phyloP scores from a whole-genome alignment of 2,113 vertebrate genomes.

The Chaenogobius annularis region DNA sequence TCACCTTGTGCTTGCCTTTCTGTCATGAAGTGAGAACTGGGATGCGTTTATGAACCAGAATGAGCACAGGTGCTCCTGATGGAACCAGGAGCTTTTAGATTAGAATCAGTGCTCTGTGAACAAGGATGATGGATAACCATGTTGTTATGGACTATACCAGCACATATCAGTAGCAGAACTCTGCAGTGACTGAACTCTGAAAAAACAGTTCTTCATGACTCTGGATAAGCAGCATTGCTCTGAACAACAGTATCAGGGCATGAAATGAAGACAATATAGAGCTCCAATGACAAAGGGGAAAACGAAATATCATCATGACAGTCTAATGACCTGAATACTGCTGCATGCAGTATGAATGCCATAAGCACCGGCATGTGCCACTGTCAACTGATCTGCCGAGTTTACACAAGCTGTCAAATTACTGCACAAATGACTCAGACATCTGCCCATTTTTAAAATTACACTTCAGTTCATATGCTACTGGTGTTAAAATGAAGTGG shows the following conservation, averaged over 20 bases:
- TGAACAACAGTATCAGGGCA: background rate
- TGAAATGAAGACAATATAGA: background rate
- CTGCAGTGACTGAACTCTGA: background rate
- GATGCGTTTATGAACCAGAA: too few species aligned
- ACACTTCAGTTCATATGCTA: slow-evolving; percentile 8
- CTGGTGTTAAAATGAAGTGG: background rate
- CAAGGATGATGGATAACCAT: background rate
- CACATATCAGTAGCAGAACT: background rate
- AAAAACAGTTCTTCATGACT: background rate
- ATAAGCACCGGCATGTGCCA: background rate
- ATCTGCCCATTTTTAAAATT: slow-evolving; percentile 5
- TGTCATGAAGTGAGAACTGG: background rate
- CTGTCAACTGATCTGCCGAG: slow-evolving; percentile 3
- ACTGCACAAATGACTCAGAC: slow-evolving; percentile 11
- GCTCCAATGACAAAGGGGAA: background rate
- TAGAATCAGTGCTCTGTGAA: background rate
- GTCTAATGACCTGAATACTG: background rate
- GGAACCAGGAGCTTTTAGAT: background rate
- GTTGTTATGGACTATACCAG: background rate
- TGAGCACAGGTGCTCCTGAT: too few species aligned
- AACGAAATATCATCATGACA: background rate
- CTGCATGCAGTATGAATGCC: slow-evolving; percentile 2
- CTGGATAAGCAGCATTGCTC: background rate
- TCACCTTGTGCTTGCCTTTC: background rate
- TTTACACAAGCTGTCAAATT: slow-evolving; percentile 10